phyloP scores from a whole-genome alignment of 2,113 vertebrate species.

The Chrysemys picta region DNA sequence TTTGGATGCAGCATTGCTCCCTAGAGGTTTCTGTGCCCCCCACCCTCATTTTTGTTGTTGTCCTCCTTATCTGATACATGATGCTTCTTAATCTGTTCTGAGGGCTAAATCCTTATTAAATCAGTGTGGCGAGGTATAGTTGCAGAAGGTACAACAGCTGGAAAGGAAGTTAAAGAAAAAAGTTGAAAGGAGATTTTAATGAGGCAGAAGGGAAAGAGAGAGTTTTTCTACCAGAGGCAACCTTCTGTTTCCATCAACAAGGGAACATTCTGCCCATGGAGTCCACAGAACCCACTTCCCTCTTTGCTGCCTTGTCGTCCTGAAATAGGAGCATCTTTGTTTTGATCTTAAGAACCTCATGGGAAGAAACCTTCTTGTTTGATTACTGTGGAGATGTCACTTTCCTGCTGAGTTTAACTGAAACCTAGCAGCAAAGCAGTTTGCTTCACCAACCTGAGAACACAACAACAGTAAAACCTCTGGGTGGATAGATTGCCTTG shows the following conservation, averaged over 20 bases:
- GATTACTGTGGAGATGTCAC: background rate
- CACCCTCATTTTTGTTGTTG: no score
- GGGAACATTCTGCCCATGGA: background rate
- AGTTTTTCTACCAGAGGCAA: background rate
- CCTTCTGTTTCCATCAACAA: background rate
- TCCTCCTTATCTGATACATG: background rate
- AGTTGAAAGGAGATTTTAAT: background rate
- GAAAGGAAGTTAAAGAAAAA: background rate
- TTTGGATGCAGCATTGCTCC: background rate
- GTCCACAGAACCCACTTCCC: background rate
- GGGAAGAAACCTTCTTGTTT: background rate
- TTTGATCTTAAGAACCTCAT: background rate
- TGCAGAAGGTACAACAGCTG: background rate
- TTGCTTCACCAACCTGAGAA: background rate
- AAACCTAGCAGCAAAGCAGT: background rate
- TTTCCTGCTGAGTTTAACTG: background rate
- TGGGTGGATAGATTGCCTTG: background rate
- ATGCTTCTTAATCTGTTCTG: background rate
- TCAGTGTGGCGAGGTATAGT: background rate
- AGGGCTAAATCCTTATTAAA: background rate
- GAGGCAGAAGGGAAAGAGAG: background rate
- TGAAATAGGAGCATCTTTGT: background rate
- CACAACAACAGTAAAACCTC: background rate
- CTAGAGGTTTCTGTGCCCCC: accelerated
- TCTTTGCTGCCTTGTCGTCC: background rate